Evolutionary conservation across 2,797 vertebrate species (phyloP).

Genomic region (Tokudaia muenninki): DNA sequence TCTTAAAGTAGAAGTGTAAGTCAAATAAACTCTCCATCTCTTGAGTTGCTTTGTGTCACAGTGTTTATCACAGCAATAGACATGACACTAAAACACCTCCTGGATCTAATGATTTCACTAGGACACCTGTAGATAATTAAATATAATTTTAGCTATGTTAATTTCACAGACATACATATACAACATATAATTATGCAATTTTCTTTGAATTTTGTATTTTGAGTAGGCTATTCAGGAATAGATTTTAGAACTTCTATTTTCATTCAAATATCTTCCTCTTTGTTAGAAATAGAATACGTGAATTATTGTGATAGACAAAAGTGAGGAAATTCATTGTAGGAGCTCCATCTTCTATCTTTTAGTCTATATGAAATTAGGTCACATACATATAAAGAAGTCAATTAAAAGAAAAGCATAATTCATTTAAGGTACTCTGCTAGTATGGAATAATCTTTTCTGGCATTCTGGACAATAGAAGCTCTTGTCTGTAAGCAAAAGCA

Average conservation of each 20-base stretch:
- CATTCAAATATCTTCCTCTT: not conserved
- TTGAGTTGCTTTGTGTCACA: not conserved
- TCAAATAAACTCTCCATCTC: not conserved
- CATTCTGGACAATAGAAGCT: conserved; percentile 36
- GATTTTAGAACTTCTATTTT: not conserved
- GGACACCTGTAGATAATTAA: not conserved
- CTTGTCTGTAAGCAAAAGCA: conserved; percentile 52
- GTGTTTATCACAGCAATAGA: not conserved
- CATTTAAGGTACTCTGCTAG: not conserved
- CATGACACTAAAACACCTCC: not conserved
- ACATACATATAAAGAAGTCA: not conserved
- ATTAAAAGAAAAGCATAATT: not conserved
- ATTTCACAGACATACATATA: not conserved
- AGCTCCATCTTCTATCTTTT: not conserved
- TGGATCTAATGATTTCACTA: not conserved
- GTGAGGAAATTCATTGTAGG: not conserved
- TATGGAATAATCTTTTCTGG: not conserved
- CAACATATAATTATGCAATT: not conserved
- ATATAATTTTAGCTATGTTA: not conserved
- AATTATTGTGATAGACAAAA: not conserved
- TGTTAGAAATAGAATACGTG: not conserved
- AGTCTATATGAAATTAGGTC: not conserved
- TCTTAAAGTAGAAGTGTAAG: not conserved
- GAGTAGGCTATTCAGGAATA: not conserved
- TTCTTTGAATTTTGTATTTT: conserved; percentile 55